Conservation (phyloP, 2,797 vertebrate species). For the Urocyon cinereoargenteus region DNA sequence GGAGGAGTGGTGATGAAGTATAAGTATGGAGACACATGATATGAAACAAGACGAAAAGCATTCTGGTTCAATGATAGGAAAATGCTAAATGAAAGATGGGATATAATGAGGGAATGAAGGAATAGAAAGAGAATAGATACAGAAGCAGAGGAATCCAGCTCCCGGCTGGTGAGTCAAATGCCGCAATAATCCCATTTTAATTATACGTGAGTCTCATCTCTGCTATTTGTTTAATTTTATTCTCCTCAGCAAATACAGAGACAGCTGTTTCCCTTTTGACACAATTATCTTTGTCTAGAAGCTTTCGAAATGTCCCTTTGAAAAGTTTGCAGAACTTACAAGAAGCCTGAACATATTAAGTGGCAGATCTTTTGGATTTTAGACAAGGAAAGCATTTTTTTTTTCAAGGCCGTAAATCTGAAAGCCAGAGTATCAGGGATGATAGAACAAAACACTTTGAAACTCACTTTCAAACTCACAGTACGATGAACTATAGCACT, state of each 20-base stretch:
- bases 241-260: conserved; percentile 64
- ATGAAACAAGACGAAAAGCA: background rate
- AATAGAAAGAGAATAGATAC: background rate
- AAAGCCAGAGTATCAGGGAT: background rate
- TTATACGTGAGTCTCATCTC: conserved; percentile 28
- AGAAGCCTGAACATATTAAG: conserved; percentile 69
- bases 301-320: conserved; percentile 65
- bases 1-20: background rate
- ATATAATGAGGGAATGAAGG: background rate
- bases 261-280: conserved; percentile 71
- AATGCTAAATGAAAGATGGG: background rate
- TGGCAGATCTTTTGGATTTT: conserved; percentile 48
- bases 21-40: background rate
- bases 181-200: conserved; percentile 38
- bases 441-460: background rate
- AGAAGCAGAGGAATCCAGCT: background rate
- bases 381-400: background rate
- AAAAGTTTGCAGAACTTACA: conserved; percentile 21
- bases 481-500: background rate
- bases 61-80: background rate
- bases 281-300: conserved; percentile 75
- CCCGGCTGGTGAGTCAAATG: background rate
- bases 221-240: conserved; percentile 62
- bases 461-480: background rate
- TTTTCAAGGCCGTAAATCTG: background rate